Base-by-base conservation (phyloP, 2,113 vertebrate genomes). In the Cichladusa arquata region DNA sequence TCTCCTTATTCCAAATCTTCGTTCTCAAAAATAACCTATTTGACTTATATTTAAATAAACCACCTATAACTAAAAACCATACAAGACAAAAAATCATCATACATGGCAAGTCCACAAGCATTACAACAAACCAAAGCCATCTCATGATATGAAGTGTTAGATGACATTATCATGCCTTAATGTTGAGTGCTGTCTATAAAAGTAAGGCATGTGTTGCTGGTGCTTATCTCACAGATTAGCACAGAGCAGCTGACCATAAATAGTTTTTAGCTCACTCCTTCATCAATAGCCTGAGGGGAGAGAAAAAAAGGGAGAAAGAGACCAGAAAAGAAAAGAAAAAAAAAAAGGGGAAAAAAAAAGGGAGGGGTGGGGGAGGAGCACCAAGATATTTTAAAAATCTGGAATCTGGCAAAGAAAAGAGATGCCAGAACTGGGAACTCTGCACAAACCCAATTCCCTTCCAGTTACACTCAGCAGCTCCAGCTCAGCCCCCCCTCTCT, bases 151-250 rank as follows among this genome's bases (percentile, higher is more conserved):
- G 3, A 73, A 74, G 67, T 40, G 56, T 51, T 74, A 70, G 50
- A 22, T 47, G 64, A 92, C 33, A 34, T 78, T 58, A 74, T 38
- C 82, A 23, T 19, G 38, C 24, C 17, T 28, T 19, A 53, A 64
- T 40, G 93, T 67, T 48, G 81, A 92, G 69, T 26, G 64, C 67
- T 70, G 51, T 23, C 88, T 91, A 51, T 81, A 92, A 92, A 96
- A 93, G 70, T 4, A 67, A 92, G 48, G 28, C 72, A n/a, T 5
- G 18, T 74, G 88, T 42, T 81, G 34, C 29, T 89, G 83, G 72
- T 71, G 56, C 72, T 92, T 95, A 92, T 95, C 86, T 90, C 42
- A 6, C 13, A 94, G 80, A 96, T 81, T 92, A 93, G 89, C 64
- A 81, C 33, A 60, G 38, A 88, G 42, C 60, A 93, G 62, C 53